phyloP scores from a whole-genome alignment of 2,888 invertebrate species.

The Synergus japonicus region DNA sequence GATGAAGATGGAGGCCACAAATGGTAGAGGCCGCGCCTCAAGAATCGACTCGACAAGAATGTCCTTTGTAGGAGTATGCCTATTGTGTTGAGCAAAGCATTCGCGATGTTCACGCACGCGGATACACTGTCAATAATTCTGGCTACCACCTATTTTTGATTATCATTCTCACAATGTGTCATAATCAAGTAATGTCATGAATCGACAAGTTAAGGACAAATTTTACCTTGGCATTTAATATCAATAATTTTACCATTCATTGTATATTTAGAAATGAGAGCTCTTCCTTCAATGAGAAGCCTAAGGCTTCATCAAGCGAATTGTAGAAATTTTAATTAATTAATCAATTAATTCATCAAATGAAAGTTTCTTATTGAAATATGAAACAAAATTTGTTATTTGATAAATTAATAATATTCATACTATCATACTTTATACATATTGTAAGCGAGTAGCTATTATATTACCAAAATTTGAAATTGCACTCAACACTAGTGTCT shows the following conservation, averaged over 20 bases:
- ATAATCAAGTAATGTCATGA: neutral
- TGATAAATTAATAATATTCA: no score
- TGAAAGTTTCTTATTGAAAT: neutral
- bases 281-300: no score
- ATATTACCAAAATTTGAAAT: conserved; percentile 16
- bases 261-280: neutral
- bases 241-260: neutral
- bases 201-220: neutral
- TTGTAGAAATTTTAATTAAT: no score
- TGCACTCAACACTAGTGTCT: conserved; percentile 18
- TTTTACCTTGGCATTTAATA: neutral
- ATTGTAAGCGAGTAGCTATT: neutral
- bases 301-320: no score
- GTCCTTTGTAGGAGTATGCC: conserved; percentile 57
- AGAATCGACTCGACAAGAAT: conserved; percentile 57
- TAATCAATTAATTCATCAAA: no score
- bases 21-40: conserved; percentile 49
- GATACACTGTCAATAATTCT: neutral
- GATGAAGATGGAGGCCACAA: conserved; percentile 48
- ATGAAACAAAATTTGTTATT: neutral
- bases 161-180: conserved; percentile 7
- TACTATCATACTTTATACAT: neutral
- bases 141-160: conserved; percentile 7
- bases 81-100: conserved; percentile 41
- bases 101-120: conserved; percentile 22